phyloP scores from a whole-genome alignment of 2,113 vertebrate species.

The Cyanoramphus novaezelandiae region DNA sequence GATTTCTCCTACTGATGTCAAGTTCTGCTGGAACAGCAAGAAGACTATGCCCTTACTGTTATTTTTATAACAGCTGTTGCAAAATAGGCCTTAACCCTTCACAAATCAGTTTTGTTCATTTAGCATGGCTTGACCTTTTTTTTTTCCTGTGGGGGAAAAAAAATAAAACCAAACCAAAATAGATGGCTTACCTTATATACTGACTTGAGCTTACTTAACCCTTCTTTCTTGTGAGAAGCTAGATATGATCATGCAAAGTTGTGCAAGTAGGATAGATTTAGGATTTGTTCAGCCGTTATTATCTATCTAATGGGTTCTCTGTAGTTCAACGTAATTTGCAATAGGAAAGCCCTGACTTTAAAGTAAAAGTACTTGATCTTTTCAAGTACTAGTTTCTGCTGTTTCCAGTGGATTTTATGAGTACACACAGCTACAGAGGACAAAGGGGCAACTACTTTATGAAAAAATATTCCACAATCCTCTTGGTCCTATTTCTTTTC shows the following conservation, averaged over 20 bases:
- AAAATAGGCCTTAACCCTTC: background rate
- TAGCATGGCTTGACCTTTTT: background rate
- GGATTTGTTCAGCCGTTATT: background rate
- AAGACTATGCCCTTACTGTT: background rate
- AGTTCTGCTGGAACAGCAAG: background rate
- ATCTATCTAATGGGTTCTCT: background rate
- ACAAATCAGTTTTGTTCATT: background rate
- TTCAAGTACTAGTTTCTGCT: background rate
- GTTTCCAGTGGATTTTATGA: background rate
- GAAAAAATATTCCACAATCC: background rate
- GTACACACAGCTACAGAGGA: background rate
- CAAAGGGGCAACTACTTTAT: background rate
- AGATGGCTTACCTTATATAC: background rate
- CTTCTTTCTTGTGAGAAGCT: background rate
- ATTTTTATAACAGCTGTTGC: background rate
- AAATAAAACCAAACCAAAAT: background rate
- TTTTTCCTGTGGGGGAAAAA: background rate
- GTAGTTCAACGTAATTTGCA: background rate
- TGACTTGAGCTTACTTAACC: background rate
- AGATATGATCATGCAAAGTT: background rate
- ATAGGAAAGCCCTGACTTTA: background rate
- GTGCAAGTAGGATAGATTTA: background rate
- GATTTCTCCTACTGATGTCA: background rate
- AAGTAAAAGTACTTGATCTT: background rate
- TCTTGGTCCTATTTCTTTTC: constrained; percentile 17